These are phyloP conservation scores for Sebastes schlegelii DNA, from an alignment of 2,113 vertebrate species.

Conservation along the genomic window DNA sequence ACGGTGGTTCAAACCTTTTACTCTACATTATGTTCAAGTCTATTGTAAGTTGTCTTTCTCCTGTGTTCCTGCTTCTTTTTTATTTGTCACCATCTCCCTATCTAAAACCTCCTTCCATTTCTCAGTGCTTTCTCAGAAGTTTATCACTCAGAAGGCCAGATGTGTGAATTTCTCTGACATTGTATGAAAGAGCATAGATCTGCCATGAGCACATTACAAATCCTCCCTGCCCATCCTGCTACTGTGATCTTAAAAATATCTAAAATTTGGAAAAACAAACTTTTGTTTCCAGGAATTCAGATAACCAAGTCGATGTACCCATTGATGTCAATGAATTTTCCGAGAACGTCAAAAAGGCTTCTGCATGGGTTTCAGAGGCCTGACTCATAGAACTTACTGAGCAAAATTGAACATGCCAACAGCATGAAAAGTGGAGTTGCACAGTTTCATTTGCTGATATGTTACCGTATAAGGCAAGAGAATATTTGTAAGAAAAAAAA, in stretches of 20 bases:
- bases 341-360: constrained; percentile 2
- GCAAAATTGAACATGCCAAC: not conserved
- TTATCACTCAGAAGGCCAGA: constrained; percentile 9
- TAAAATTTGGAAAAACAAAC: constrained; percentile 1
- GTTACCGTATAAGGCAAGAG: not conserved
- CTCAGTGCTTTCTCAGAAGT: not conserved
- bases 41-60: not conserved
- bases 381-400: not conserved
- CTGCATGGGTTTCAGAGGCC: constrained; percentile 21
- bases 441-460: constrained; percentile 1
- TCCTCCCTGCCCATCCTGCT: constrained; percentile 7
- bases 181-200: not conserved
- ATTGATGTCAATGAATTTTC: constrained; percentile 3
- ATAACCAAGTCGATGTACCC: constrained; percentile 8
- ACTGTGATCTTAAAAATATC: not conserved
- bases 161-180: constrained; percentile 24
- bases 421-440: constrained; percentile 1
- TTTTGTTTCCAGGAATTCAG: constrained; percentile 17
- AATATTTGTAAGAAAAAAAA: not conserved
- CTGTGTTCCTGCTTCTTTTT: not conserved
- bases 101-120: not conserved
- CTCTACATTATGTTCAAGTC: not conserved
- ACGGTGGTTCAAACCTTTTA: not conserved
- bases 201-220: constrained; percentile 24
- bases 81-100: not conserved